Evolutionary conservation across 2,888 invertebrate species (phyloP).

Genomic region (Alviniconcha strummeri): DNA sequence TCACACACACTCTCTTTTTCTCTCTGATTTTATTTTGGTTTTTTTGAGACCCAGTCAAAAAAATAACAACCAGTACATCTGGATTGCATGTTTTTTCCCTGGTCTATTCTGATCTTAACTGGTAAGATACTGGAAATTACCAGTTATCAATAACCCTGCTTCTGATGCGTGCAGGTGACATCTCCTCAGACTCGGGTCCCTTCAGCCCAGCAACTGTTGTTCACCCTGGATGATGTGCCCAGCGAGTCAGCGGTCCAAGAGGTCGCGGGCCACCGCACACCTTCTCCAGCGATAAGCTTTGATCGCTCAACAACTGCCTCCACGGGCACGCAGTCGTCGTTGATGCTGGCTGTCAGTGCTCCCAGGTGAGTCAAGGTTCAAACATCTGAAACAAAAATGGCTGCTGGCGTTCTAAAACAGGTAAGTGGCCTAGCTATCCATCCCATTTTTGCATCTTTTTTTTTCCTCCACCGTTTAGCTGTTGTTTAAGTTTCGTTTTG

Average conservation of each 20-base stretch:
- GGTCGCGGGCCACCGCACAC: not conserved
- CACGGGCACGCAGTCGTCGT: slow-evolving; percentile 16
- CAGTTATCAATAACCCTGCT: too few species aligned
- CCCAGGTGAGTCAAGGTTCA: slow-evolving; percentile 1
- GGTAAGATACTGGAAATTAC: too few species aligned
- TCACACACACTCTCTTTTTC: too few species aligned
- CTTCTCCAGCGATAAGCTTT: not conserved
- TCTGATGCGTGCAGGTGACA: not conserved
- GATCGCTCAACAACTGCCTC: not conserved
- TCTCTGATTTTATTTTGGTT: too few species aligned
- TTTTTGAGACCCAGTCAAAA: too few species aligned
- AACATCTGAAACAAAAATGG: too few species aligned
- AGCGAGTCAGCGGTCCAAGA: not conserved
- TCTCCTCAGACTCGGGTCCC: not conserved
- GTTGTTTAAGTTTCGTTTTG: too few species aligned
- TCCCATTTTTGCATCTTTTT: not conserved
- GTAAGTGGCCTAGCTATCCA: not conserved
- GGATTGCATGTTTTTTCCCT: too few species aligned
- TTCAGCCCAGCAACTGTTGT: slow-evolving; percentile 6
- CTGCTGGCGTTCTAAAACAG: too few species aligned
- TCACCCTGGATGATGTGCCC: slow-evolving; percentile 1
- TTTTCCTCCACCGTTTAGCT: not conserved
- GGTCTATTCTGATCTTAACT: too few species aligned
- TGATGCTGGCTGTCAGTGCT: not conserved
- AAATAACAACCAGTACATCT: too few species aligned